Base-by-base conservation (phyloP, 2,888 invertebrate species). In the Apotomis betuletana region DNA sequence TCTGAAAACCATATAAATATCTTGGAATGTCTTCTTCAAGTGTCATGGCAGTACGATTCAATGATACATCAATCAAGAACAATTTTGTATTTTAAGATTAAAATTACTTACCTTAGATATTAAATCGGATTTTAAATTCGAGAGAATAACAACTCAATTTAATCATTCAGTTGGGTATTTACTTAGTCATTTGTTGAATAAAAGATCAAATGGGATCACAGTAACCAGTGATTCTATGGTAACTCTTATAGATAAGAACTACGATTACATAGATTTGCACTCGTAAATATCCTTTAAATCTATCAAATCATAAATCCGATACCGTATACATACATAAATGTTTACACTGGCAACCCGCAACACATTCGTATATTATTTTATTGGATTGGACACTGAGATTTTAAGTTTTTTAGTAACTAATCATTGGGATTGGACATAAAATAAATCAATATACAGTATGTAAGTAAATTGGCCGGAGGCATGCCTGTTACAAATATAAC, bases 21-120 rank as follows among this genome's bases (percentile, higher is more conserved):
- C 87, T 15, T 15, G 41, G 54, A 64, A 46, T 57, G n/a, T n/a
- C 15, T 55, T 41, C 15, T 81, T 80, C 79, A 51, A 60, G 60
- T 60, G 63, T 70, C 68, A 74, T 75, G 74, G 74, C 75, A 74
- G 6, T 41, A 74, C 68, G 63, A 74, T 70, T 64, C 69, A 71
- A 67, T 46, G 49, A 63, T 55, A 62, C 38, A 27, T 60, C 49
- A 10, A 41, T 41, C 41, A 41, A 41, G 5, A 41, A 41, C 6
- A 41, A 41, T 41, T 5, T 6, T 6, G 41, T 6, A 5, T 41
- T 41, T 3, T 41, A 41, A 0, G 41, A 41, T 6, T 41, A 6
- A 41, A 6, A 41, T 41, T 41, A 41, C 6, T 6, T 41, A 6
- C 5, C 5, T 6, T 41, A 41, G 5, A 41, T 41, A 41, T 41